Conservation (phyloP, 2,888 invertebrate species). For the Octonoba sinensis region DNA sequence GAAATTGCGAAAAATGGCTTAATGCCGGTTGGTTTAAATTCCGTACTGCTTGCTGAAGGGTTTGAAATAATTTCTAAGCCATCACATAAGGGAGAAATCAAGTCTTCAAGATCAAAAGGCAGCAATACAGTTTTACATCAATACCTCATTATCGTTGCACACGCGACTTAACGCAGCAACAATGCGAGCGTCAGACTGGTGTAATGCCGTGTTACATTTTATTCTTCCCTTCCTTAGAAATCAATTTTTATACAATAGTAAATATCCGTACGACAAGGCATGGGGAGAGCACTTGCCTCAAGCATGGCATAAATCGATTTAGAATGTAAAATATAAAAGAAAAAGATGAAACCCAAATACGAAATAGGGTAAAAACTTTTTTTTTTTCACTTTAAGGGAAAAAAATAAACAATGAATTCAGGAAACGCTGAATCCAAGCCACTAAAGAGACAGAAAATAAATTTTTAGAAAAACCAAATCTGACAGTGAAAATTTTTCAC, state of each 20-base stretch:
- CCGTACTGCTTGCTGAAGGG: no score
- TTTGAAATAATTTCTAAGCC: no score
- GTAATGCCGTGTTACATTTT: not conserved
- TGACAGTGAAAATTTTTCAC: conserved; percentile 60
- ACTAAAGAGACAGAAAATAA: conserved; percentile 36
- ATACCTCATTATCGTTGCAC: no score
- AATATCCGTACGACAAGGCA: conserved; percentile 45
- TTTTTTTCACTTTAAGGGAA: conserved; percentile 25
- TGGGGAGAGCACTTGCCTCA: conserved; percentile 14
- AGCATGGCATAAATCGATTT: conserved; percentile 60
- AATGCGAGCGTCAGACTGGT: no score
- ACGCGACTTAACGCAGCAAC: no score
- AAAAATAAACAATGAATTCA: conserved; percentile 26
- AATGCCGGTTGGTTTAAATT: no score
- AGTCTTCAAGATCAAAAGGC: no score
- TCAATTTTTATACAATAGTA: conserved; percentile 35
- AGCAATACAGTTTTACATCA: no score
- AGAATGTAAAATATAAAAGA: conserved; percentile 59
- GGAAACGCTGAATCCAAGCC: conserved; percentile 34
- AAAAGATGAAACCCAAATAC: conserved; percentile 39
- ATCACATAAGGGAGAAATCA: no score
- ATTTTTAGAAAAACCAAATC: conserved; percentile 18
- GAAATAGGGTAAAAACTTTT: conserved; percentile 43
- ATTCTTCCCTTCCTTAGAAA: not conserved
- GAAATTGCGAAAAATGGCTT: no score